These are phyloP conservation scores for Chaetodon trifasciatus DNA, from an alignment of 2,797 vertebrate genomes.

Conservation along the genomic window DNA sequence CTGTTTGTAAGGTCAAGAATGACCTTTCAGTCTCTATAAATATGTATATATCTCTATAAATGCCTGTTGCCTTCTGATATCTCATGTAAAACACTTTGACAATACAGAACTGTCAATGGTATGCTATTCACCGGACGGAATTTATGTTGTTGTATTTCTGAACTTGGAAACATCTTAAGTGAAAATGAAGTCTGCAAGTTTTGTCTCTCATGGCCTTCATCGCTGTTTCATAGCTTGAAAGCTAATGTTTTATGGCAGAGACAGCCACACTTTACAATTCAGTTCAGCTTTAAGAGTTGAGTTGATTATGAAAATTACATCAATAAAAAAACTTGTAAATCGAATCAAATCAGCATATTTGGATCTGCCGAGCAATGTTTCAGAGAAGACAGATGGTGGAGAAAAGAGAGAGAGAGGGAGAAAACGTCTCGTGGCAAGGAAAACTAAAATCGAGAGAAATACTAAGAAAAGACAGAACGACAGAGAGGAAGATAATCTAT, in stretches of 20 bases:
- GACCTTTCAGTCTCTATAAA: slow-evolving; percentile 3
- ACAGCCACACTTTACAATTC: neutral
- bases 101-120: slow-evolving; percentile 22
- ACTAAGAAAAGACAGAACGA: slow-evolving; percentile 12
- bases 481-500: slow-evolving; percentile 46
- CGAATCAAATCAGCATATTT: slow-evolving; percentile 24
- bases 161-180: slow-evolving; percentile 4
- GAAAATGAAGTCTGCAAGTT: slow-evolving; percentile 22
- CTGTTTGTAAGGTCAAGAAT: slow-evolving; percentile 16
- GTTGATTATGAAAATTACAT: slow-evolving; percentile 1
- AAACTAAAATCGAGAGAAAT: slow-evolving; percentile 27
- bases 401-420: slow-evolving; percentile 1
- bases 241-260: neutral
- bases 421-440: slow-evolving; percentile 9
- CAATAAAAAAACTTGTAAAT: slow-evolving; percentile 30
- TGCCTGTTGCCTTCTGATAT: slow-evolving; percentile 13
- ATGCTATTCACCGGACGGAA: slow-evolving; percentile 10
- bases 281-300: neutral
- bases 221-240: neutral
- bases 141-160: neutral
- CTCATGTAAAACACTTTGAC: slow-evolving; percentile 11
- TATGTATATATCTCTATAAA: too few species aligned
- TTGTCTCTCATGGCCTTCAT: slow-evolving; percentile 20
- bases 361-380: slow-evolving; percentile 14
- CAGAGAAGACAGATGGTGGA: slow-evolving; percentile 9